Evolutionary conservation across 1,140 invertebrate genomes (phyloP), one percentile per base, ranked within the genome.

Genomic region (Formica exsecta): DNA sequence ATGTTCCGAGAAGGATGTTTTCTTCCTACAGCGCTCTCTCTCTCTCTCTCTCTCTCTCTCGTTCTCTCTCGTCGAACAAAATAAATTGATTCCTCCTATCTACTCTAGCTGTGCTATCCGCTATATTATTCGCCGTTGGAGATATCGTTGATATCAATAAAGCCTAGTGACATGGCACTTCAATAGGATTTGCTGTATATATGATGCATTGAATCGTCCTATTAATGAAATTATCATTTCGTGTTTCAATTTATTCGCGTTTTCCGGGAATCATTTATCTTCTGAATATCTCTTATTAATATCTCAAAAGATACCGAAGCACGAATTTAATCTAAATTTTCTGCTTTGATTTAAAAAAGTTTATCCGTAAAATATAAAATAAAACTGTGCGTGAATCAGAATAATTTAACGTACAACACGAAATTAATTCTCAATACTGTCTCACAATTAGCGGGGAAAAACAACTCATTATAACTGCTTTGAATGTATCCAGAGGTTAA

Each of bases 1-100:
- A 38, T 29, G 29, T 44, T 22, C 6, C 71, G 44, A 74, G 22
- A 84, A 85, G 81, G 65, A 54, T 66, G 81, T 77, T 85, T 65
- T 65, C 81, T 77, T 65, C 61, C 41, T 48, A 75, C 22, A 22
- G 32, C 8, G 9, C 22, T 11, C 32, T 22, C n/a, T n/a, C 54
- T n/a, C 22, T 25, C 59, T 61, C 22, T 29, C 11, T 25, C 22
- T 25, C 61, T 13, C 61, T 25, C 22, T 54, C 16, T 51, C 16
- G 5, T 7, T 9, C 36, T 38, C 13, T 48, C 13, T 13, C 54
- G 44, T 19, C 16, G 29, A 13, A 61, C 13, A 54, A 62, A 62
- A 83, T 83, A 83, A 83, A 83, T 83, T 83, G 79, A 83, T 83
- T 83, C 25, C 29, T 71, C 6, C 68, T 73, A 73, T 59, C 22